Evolutionary conservation across 1,140 invertebrate species (phyloP).

Genomic region (Acromyrmex echinatior): DNA sequence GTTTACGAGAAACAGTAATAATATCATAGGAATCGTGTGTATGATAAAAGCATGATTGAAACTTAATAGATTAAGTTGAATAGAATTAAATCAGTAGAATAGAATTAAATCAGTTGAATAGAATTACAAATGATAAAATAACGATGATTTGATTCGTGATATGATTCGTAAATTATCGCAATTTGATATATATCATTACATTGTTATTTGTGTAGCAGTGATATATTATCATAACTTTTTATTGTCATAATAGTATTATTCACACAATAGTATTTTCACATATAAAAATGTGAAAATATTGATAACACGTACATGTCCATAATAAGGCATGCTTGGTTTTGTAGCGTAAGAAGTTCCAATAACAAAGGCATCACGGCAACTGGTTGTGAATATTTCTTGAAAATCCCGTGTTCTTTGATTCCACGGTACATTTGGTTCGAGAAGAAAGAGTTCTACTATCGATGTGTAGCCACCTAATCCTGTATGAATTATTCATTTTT

Average conservation of each 20-base stretch:
- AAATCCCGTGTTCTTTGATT: neutral
- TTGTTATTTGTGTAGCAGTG: neutral
- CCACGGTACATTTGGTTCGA: too few species aligned
- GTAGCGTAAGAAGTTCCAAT: neutral
- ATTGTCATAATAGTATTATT: too few species aligned
- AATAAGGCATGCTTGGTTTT: neutral
- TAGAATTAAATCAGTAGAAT: neutral
- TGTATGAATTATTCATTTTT: neutral
- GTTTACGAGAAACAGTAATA: too few species aligned
- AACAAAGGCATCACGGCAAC: neutral
- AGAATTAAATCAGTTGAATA: neutral
- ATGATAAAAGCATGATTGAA: neutral
- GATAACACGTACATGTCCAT: neutral
- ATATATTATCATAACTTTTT: too few species aligned
- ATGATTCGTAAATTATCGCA: neutral
- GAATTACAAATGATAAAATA: neutral
- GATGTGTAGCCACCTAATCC: neutral
- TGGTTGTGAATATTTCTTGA: neutral
- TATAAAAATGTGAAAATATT: neutral
- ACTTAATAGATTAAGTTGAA: neutral
- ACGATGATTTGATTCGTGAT: neutral
- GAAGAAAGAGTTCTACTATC: fast-evolving
- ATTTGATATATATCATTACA: neutral
- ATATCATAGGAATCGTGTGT: neutral
- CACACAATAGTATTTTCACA: too few species aligned